A percentile compares a stretch with the other conserved stretches of the same genome.
Conservation (phyloP, 1,140 invertebrate species). For the Achroia grisella region DNA sequence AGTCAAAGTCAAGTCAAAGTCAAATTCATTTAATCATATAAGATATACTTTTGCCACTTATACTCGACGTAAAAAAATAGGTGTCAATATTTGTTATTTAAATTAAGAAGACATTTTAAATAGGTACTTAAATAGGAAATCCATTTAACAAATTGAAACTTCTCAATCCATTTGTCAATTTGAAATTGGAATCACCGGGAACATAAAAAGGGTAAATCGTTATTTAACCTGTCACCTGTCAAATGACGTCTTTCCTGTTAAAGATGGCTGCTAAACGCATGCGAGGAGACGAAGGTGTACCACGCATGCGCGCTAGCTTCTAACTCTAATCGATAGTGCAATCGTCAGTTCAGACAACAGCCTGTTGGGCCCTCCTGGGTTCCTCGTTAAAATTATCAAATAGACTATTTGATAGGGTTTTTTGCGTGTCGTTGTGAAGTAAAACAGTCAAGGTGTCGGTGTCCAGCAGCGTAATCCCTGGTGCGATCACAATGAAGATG, state of each 20-base stretch:
- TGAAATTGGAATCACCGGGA: not conserved
- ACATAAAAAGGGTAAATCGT: no score
- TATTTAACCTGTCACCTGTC: slow-evolving; percentile 25
- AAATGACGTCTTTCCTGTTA: slow-evolving; percentile 52
- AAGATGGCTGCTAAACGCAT: slow-evolving; percentile 34
- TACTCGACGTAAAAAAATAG: no score
- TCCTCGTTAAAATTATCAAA: slow-evolving; percentile 24
- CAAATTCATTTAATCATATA: no score
- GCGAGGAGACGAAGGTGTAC: slow-evolving; percentile 13
- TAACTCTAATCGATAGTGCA: slow-evolving; percentile 58
- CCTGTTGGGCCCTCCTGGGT: slow-evolving; percentile 49
- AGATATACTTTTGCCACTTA: no score
- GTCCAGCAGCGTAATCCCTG: slow-evolving; percentile 52
- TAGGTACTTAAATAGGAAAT: no score
- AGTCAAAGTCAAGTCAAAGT: no score
- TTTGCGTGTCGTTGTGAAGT: slow-evolving; percentile 25
- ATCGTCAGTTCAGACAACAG: slow-evolving; percentile 39
- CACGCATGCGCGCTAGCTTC: slow-evolving; percentile 34
- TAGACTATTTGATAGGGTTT: slow-evolving; percentile 20
- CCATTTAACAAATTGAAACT: no score
- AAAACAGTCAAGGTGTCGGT: slow-evolving; percentile 58
- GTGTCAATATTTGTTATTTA: no score
- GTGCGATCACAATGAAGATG: slow-evolving; percentile 61
- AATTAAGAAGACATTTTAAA: no score
- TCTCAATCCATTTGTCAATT: no score